Evolutionary conservation across 2,113 vertebrate species (phyloP), one percentile per base, ranked within the genome.

Genomic region (Anarhynchus alexandrinus): DNA sequence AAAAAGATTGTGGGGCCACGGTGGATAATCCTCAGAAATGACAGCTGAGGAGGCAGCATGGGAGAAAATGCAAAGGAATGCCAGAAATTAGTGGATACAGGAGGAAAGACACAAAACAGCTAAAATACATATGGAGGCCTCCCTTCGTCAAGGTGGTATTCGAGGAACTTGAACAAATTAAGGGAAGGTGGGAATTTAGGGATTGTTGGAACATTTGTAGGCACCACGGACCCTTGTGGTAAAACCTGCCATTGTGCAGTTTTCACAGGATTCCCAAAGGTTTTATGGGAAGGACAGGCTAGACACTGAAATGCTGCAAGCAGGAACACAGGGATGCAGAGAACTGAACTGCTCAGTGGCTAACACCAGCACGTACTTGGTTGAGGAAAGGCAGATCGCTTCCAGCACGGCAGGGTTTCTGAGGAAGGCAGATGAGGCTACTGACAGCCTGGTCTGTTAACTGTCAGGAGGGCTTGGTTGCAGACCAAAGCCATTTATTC

Each of bases 131-230:
- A 9, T 7, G 7, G 21, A 57, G 14, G 26, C 40, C 25, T 73
- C 42, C 27, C 6, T 72, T 82, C 15, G 21, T 62, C 61, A 27
- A 23, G n/a, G 54, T n/a, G 32, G 4, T 51, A 30, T 59, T 85
- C 12, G 29, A 79, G 57, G 21, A 85, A 42, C 7, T 27, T 69
- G 45, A 57, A 43, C 34, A 69, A 70, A 73, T 10, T 30, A 12
- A 26, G 21, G 3, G 32, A 4, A 55, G 11, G 6, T 23, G 52
- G 40, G 19, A 85, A 36, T 64, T 66, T 30, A 64, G 43, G 52
- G 55, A 27, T 36, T 4, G 8, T 13, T 13, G 23, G 26, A 42
- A 49, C 2, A 0, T 40, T 65, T 1, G 1, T 27, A 61, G 20
- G 27, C 30, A 69, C 26, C 26, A 22, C 0, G 0, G 12, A 9